These are phyloP conservation scores for Gymnarchus niloticus DNA, from an alignment of 2,113 vertebrate species.

Conservation along the genomic window DNA sequence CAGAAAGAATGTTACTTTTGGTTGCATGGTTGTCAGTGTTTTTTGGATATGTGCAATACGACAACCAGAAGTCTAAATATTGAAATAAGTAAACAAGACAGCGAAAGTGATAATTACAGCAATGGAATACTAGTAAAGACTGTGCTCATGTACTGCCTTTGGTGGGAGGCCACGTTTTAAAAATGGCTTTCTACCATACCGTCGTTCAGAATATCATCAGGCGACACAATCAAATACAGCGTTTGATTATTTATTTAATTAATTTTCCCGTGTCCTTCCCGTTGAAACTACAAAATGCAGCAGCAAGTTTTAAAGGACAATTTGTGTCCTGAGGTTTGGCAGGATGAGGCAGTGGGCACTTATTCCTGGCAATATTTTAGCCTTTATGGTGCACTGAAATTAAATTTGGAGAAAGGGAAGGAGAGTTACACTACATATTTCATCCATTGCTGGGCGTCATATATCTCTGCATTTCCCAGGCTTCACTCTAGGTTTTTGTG, in stretches of 20 bases:
- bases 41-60: neutral
- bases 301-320: constrained; percentile 52
- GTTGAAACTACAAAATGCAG: constrained; percentile 53
- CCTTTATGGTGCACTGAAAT: constrained; percentile 46
- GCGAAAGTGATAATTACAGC: neutral
- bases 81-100: neutral
- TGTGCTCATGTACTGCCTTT: constrained; percentile 41
- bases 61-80: neutral
- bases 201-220: constrained; percentile 46
- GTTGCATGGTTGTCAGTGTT: neutral
- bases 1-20: neutral
- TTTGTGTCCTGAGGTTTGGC: constrained; percentile 44
- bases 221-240: constrained; percentile 51
- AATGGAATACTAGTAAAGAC: neutral
- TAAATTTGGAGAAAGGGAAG: constrained; percentile 42
- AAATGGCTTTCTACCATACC: constrained; percentile 39
- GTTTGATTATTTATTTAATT: constrained; percentile 44
- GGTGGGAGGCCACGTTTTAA: constrained; percentile 53
- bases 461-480: constrained; percentile 38
- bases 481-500: constrained; percentile 29
- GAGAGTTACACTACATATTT: constrained; percentile 47
- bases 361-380: constrained; percentile 42
- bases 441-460: constrained; percentile 50
- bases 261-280: neutral
- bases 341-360: neutral